Conservation (phyloP, 1,140 invertebrate species). For the Mizuhopecten yessoensis region DNA sequence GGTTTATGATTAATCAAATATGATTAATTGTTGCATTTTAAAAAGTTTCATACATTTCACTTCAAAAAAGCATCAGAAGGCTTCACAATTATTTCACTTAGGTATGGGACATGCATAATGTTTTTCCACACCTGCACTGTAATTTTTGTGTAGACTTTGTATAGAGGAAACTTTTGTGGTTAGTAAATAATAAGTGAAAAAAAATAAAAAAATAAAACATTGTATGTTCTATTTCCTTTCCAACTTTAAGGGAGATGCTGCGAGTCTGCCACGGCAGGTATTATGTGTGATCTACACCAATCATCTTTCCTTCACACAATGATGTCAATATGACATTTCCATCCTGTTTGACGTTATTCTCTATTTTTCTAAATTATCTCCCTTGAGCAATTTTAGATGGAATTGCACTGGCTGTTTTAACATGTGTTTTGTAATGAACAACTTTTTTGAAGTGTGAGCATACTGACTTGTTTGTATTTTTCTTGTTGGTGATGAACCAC, state of each 20-base stretch:
- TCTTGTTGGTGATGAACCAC: background rate
- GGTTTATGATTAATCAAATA: too few relatives aligned
- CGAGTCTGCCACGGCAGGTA: constrained; percentile 50
- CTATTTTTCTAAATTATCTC: constrained; percentile 20
- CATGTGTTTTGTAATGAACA: constrained; percentile 11
- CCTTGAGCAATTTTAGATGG: constrained; percentile 1
- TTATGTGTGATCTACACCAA: background rate
- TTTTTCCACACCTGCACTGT: too few relatives aligned
- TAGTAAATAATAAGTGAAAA: too few relatives aligned
- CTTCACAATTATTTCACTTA: too few relatives aligned
- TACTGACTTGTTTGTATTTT: constrained; percentile 19
- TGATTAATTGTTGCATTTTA: too few relatives aligned
- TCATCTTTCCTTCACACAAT: background rate
- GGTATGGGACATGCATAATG: too few relatives aligned
- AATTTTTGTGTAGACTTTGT: too few relatives aligned
- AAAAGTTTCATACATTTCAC: too few relatives aligned
- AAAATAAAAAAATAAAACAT: background rate
- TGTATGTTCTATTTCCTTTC: background rate
- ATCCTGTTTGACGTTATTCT: background rate
- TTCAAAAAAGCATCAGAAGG: too few relatives aligned
- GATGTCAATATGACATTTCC: background rate
- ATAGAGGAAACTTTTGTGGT: too few relatives aligned
- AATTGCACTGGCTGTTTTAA: constrained; percentile 31
- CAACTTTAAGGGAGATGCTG: constrained; percentile 53
- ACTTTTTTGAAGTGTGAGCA: background rate